These are phyloP conservation scores for Physeter macrocephalus DNA, from an alignment of 2,113 vertebrate species.

Conservation along the genomic window DNA sequence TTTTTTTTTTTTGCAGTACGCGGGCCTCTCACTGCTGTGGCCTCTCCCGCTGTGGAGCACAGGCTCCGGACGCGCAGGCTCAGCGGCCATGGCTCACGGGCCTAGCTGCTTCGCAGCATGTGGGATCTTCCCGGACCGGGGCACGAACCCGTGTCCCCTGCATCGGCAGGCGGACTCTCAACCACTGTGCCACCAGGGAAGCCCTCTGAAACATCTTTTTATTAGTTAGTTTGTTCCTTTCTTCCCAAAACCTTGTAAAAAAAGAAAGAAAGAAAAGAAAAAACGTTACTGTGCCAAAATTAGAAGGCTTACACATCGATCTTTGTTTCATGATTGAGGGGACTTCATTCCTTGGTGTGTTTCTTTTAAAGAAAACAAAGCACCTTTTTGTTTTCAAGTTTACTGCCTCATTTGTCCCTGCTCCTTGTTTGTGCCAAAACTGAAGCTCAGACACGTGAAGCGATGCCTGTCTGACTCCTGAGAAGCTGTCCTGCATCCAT, in stretches of 20 bases:
- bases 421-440: background rate
- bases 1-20: too few species aligned
- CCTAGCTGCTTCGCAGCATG: too few species aligned
- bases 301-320: background rate
- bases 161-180: too few species aligned
- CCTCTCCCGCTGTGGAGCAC: too few species aligned
- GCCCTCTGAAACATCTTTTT: constrained; percentile 31
- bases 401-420: background rate
- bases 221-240: background rate
- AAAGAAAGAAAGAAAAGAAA: background rate
- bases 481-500: background rate
- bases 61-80: too few species aligned
- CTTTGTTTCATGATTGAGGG: background rate
- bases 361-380: background rate
- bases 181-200: too few species aligned
- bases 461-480: background rate
- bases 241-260: background rate
- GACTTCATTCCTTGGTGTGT: background rate
- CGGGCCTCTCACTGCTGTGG: too few species aligned
- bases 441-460: background rate
- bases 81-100: too few species aligned
- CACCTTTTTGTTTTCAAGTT: background rate
- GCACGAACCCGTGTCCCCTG: too few species aligned
- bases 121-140: too few species aligned
- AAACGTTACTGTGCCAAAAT: background rate